These are phyloP conservation scores for Psammodynastes pulverulentus DNA, from an alignment of 2,113 vertebrate species.

Conservation along the genomic window DNA sequence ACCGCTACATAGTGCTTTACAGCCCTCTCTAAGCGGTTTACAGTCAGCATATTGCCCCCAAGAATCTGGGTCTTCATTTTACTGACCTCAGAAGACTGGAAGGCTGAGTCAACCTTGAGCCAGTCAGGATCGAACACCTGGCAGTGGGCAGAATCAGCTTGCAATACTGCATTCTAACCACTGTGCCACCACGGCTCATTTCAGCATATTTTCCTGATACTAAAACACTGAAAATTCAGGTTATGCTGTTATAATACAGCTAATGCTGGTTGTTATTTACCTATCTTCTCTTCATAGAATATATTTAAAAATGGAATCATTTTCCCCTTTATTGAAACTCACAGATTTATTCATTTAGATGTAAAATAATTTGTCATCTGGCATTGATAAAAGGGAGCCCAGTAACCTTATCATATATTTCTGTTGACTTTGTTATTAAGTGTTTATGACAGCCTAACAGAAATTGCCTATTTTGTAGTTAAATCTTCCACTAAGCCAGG, in stretches of 20 bases:
- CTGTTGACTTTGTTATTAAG: neutral
- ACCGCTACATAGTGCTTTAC: no score
- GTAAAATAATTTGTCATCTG: neutral
- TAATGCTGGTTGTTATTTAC: neutral
- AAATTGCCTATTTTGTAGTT: neutral
- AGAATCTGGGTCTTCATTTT: no score
- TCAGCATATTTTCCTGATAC: neutral
- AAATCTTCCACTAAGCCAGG: neutral
- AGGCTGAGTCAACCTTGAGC: no score
- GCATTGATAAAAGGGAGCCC: neutral
- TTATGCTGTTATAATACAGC: neutral
- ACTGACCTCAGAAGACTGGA: no score
- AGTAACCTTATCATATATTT: neutral
- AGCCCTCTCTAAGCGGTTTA: no score
- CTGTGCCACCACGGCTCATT: neutral
- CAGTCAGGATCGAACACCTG: no score
- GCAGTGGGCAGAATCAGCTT: no score
- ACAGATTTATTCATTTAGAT: neutral
- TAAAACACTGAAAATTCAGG: neutral
- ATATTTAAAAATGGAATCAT: neutral
- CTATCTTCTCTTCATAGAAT: neutral
- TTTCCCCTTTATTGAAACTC: neutral
- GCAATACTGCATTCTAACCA: no score
- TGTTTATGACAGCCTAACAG: neutral
- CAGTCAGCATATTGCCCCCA: no score